phyloP scores from a whole-genome alignment of 2,888 invertebrate genomes.

The Anthoptus insignis region DNA sequence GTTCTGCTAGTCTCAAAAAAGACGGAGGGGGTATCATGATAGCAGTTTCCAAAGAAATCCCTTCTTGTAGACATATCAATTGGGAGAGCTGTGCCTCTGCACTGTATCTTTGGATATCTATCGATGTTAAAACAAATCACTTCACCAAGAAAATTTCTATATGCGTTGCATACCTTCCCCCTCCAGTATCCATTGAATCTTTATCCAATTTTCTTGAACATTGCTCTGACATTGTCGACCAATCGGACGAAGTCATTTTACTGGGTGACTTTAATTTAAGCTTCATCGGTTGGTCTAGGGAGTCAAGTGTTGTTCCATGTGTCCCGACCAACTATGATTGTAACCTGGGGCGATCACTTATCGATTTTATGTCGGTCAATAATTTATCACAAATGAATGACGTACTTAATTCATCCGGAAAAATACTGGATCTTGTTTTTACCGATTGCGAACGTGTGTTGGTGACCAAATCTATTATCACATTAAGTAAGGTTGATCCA shows the following conservation, averaged over 20 bases:
- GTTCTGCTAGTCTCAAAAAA: constrained; percentile 3
- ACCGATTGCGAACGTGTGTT: too few species aligned
- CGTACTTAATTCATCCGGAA: neutral
- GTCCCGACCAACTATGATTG: neutral
- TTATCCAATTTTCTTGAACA: constrained; percentile 3
- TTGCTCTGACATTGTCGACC: too few species aligned
- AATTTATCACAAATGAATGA: neutral
- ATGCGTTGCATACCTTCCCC: constrained; percentile 13
- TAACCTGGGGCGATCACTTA: neutral
- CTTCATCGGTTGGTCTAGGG: neutral
- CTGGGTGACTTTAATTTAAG: neutral
- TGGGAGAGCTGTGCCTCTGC: constrained; percentile 18
- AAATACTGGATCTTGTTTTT: neutral
- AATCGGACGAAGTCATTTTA: too few species aligned
- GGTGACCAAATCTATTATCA: neutral
- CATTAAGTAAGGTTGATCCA: neutral
- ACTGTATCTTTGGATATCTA: constrained; percentile 24
- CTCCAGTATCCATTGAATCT: neutral
- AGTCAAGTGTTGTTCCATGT: neutral
- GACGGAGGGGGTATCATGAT: constrained; percentile 35
- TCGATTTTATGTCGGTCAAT: neutral
- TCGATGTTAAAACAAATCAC: neutral
- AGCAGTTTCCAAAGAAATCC: constrained; percentile 24
- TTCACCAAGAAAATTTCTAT: constrained; percentile 9
- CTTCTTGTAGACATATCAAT: neutral